phyloP scores from a whole-genome alignment of 2,797 vertebrate genomes.

The Fundulus diaphanus region DNA sequence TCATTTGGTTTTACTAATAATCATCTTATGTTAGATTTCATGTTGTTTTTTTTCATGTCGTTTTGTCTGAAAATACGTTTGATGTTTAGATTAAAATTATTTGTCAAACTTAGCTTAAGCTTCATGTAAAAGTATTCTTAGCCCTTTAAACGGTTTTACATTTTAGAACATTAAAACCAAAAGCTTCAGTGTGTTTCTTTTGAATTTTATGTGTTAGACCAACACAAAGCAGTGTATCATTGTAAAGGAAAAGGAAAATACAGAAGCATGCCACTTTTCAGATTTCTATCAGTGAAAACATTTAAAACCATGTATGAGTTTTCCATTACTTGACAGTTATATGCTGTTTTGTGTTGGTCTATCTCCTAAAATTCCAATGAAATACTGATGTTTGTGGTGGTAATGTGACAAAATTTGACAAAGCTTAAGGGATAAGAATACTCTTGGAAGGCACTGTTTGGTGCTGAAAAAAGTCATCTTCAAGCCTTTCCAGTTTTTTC shows the following conservation, averaged over 20 bases:
- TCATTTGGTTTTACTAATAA: neutral
- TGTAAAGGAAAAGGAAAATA: neutral
- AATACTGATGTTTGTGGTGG: neutral
- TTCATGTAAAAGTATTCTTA: neutral
- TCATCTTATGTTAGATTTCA: neutral
- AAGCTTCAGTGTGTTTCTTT: neutral
- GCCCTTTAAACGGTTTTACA: neutral
- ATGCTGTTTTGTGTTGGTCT: neutral
- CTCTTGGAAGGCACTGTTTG: neutral
- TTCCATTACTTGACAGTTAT: neutral
- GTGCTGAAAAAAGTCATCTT: slow-evolving; percentile 9
- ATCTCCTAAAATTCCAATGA: neutral
- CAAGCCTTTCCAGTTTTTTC: slow-evolving; percentile 1
- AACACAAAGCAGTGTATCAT: neutral
- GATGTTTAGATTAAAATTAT: neutral
- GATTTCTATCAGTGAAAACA: neutral
- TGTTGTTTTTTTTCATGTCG: neutral
- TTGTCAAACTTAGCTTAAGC: neutral
- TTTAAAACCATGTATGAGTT: neutral
- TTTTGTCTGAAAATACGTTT: neutral
- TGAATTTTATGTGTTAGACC: neutral
- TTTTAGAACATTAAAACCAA: neutral
- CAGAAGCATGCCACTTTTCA: neutral
- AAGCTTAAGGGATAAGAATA: neutral
- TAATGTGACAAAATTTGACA: neutral